phyloP scores from a whole-genome alignment of 2,113 vertebrate genomes.

The Podarcis muralis region DNA sequence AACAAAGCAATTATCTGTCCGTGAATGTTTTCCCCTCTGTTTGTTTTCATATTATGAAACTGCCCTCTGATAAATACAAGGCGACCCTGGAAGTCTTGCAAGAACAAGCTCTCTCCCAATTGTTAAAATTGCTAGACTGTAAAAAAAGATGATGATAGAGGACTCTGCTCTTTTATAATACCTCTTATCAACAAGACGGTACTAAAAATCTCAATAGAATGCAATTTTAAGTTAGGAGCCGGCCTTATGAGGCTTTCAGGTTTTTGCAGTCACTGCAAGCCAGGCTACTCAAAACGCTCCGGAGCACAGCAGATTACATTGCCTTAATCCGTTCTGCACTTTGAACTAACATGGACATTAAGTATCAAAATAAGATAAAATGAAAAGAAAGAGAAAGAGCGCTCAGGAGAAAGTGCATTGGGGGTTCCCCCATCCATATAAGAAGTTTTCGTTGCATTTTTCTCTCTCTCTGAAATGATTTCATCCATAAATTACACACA shows the following conservation, averaged over 20 bases:
- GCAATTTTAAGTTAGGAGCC: neutral
- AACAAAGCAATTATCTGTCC: neutral
- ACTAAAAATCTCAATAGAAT: neutral
- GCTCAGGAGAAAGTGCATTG: neutral
- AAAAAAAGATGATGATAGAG: neutral
- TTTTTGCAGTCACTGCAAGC: neutral
- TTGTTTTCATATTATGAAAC: neutral
- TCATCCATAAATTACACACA: neutral
- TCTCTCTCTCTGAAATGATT: neutral
- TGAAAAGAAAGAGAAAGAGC: neutral
- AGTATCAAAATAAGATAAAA: neutral
- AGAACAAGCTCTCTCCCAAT: neutral
- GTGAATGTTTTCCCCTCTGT: no score
- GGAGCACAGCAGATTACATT: neutral
- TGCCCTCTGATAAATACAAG: neutral
- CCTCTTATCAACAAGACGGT: neutral
- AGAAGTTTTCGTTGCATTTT: rapidly evolving
- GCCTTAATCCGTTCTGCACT: constrained; percentile 1
- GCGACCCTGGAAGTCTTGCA: neutral
- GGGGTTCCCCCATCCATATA: neutral
- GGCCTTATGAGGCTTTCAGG: neutral
- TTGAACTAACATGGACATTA: neutral
- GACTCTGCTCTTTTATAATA: neutral
- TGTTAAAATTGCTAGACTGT: neutral
- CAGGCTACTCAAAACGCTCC: neutral